Percentiles rank a stretch among this genome's conserved stretches.
These are phyloP conservation scores for Rutpela maculata DNA, from an alignment of 2,888 invertebrate species.

Conservation along the genomic window DNA sequence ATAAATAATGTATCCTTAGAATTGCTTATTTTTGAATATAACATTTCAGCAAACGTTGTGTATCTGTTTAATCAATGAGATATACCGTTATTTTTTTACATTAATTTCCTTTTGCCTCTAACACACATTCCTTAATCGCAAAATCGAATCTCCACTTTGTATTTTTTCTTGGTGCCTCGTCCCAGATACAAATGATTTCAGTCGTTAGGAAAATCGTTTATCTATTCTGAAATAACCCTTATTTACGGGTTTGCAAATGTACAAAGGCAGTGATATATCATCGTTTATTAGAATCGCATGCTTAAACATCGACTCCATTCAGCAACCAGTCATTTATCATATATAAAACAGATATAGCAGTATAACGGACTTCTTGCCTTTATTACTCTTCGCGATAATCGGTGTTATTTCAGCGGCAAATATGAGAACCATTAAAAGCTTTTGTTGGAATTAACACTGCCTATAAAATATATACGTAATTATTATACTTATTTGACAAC, in stretches of 20 bases:
- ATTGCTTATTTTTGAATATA: not conserved
- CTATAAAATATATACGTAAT: not conserved
- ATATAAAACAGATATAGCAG: conserved; percentile 46
- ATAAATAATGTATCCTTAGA: no score
- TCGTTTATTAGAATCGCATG: conserved; percentile 66
- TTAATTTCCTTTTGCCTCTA: not conserved
- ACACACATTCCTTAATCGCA: conserved; percentile 12
- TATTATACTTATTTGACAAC: not conserved
- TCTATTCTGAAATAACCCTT: conserved; percentile 53
- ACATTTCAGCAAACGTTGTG: not conserved
- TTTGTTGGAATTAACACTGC: conserved; percentile 22
- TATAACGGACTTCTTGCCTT: conserved; percentile 28
- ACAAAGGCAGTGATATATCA: conserved; percentile 64
- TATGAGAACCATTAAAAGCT: conserved; percentile 19
- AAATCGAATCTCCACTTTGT: conserved; percentile 21
- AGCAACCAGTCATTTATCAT: conserved; percentile 64
- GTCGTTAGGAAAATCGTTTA: conserved; percentile 52
- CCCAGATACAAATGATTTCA: conserved; percentile 49
- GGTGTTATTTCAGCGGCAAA: conserved; percentile 25
- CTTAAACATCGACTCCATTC: conserved; percentile 64
- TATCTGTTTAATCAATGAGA: not conserved
- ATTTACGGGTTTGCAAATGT: conserved; percentile 59
- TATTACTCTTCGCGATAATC: conserved; percentile 27
- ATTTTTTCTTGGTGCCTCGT: conserved; percentile 21
- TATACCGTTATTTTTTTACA: not conserved